Conservation (phyloP, 1,140 invertebrate genomes). For the Vollenhovia emeryi region DNA sequence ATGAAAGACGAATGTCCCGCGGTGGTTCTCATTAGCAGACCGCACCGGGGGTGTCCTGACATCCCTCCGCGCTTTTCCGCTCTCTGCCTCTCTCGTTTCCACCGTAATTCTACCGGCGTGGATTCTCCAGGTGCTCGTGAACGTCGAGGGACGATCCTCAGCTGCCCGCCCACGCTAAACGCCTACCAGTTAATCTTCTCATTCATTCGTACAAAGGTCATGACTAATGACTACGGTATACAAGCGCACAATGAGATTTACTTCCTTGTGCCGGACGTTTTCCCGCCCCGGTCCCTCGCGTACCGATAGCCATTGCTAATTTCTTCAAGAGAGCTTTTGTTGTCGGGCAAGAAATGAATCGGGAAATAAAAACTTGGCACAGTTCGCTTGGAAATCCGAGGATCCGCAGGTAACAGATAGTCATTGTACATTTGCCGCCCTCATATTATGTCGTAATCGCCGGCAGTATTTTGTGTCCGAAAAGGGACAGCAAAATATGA, state of each 20-base stretch:
- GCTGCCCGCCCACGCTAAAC: slow-evolving; percentile 69
- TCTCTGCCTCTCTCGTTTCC: slow-evolving; percentile 33
- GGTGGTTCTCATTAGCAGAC: slow-evolving; percentile 77
- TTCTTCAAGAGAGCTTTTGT: slow-evolving; percentile 3
- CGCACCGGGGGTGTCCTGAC: slow-evolving; percentile 65
- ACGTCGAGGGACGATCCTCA: slow-evolving; percentile 49
- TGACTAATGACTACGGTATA: slow-evolving; percentile 78
- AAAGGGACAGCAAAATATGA: not conserved
- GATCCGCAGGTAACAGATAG: not conserved
- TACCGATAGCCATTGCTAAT: slow-evolving; percentile 66
- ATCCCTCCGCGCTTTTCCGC: slow-evolving; percentile 58
- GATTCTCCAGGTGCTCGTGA: slow-evolving; percentile 73
- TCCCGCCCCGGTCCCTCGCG: not conserved
- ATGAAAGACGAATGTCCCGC: slow-evolving; percentile 75
- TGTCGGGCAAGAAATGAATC: not conserved
- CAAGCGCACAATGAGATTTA: slow-evolving; percentile 69
- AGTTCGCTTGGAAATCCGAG: not conserved
- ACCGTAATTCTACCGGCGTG: slow-evolving; percentile 63
- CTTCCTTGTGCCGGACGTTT: slow-evolving; percentile 10
- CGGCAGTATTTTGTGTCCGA: not conserved
- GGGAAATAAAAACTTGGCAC: not conserved
- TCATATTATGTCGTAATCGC: not conserved
- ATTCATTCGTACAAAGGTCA: slow-evolving; percentile 76
- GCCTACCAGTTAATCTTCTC: slow-evolving; percentile 73
- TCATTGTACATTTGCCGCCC: not conserved